Evolutionary conservation across 1,140 invertebrate genomes (phyloP).

Genomic region (Zaprionus africanus): DNA sequence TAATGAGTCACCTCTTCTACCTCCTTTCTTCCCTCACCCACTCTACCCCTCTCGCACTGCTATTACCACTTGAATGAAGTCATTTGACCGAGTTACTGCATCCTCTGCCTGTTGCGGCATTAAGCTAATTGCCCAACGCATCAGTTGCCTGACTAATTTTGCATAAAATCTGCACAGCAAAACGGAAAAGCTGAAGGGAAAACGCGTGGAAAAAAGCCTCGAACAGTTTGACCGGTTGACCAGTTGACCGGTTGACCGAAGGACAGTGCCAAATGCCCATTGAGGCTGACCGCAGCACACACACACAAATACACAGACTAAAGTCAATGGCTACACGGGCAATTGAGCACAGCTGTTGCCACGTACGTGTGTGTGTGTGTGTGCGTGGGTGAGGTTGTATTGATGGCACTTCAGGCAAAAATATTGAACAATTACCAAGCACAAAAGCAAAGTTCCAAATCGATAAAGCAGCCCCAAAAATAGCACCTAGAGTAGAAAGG

Average conservation of each 20-base stretch:
- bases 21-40: neutral
- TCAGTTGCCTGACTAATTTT: constrained; percentile 70
- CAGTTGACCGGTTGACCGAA: constrained; percentile 44
- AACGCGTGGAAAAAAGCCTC: constrained; percentile 13
- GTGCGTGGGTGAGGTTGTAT: constrained; percentile 13
- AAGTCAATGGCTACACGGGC: constrained; percentile 74
- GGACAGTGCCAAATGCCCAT: constrained; percentile 30
- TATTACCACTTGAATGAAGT: constrained; percentile 33
- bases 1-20: neutral
- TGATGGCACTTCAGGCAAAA: constrained; percentile 28
- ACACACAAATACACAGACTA: constrained; percentile 39
- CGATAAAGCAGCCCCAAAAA: constrained; percentile 56
- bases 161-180: constrained; percentile 68
- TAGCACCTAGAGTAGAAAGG: constrained; percentile 20
- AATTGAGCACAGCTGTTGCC: constrained; percentile 73
- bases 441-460: constrained; percentile 53
- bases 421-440: constrained; percentile 57
- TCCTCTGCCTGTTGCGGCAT: constrained; percentile 42
- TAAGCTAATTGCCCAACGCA: constrained; percentile 63
- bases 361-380: constrained; percentile 19
- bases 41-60: neutral
- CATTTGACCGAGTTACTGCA: constrained; percentile 35
- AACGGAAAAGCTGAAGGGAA: constrained; percentile 34
- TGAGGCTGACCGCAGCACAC: constrained; percentile 49
- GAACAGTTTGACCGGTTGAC: constrained; percentile 38